Evolutionary conservation across 2,888 invertebrate genomes (phyloP).

Genomic region (Trachelus troglodyta): DNA sequence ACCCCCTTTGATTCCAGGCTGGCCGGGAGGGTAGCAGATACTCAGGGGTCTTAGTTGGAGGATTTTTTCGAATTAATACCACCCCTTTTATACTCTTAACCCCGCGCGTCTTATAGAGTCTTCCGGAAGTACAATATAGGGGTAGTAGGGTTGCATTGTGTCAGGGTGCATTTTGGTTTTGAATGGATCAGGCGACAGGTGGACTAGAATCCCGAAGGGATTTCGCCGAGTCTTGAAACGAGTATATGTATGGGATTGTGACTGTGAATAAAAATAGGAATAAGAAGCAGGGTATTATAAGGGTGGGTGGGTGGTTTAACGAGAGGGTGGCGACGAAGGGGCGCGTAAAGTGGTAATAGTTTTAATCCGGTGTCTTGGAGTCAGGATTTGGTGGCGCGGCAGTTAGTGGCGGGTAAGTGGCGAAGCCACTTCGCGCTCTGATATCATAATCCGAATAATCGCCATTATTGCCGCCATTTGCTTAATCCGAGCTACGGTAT

Average conservation of each 20-base stretch:
- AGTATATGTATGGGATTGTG: slow-evolving; percentile 3
- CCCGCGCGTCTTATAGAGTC: background rate
- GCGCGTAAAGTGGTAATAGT: slow-evolving; percentile 60
- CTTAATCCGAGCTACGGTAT: slow-evolving; percentile 54
- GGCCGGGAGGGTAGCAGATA: background rate
- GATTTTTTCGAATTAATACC: slow-evolving; percentile 54
- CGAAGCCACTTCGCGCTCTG: slow-evolving; percentile 64
- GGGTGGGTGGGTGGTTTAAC: slow-evolving; percentile 24
- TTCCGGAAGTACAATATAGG: background rate
- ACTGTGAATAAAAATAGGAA: slow-evolving; percentile 12
- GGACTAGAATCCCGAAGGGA: background rate
- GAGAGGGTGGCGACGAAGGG: slow-evolving; percentile 17
- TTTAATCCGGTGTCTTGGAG: slow-evolving; percentile 66
- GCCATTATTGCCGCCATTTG: slow-evolving; percentile 66
- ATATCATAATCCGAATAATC: slow-evolving; percentile 68
- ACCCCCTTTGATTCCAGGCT: background rate
- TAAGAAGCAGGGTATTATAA: background rate
- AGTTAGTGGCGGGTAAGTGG: slow-evolving; percentile 60
- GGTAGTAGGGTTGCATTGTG: background rate
- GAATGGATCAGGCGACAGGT: background rate
- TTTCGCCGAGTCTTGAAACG: slow-evolving; percentile 4
- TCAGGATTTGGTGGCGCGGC: slow-evolving; percentile 63
- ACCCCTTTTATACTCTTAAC: background rate
- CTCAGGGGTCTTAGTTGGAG: slow-evolving; percentile 12
- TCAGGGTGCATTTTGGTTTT: background rate